Evolutionary conservation across 2,113 vertebrate species (phyloP), one percentile per base, ranked within the genome.

Genomic region (Brienomyrus longianalis): DNA sequence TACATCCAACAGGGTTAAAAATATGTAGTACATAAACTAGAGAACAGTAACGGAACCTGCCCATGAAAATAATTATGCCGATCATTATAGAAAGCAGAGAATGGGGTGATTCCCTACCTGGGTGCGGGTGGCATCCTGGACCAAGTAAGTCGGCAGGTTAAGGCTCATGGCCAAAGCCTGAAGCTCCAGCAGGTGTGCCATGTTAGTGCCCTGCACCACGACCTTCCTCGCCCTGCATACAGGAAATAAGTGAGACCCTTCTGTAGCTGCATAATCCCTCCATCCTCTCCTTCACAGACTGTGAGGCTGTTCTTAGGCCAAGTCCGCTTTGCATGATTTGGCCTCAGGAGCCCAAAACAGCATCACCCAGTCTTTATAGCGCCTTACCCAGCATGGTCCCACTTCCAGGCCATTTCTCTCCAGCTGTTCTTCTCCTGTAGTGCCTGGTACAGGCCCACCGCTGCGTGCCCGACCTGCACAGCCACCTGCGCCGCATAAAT

Each of bases 51-150:
- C 15, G 66, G 27, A 31, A 74, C 66, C 31, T 74, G 27, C 31
- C 66, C n/a, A 35, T 27, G 3, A 27, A n/a, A 27, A 70, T 27
- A 70, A 70, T 70, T 70, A 70, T 31, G 27, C 5, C 13, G 11
- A 70, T n/a, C 27, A 31, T 27, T 84, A 52, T 86, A 23, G 27
- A 51, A 27, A 86, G 47, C 3, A 50, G 27, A 59, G 1, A n/a
- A 89, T 31, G 59, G 6, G 50, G 59, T 13, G 56, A 2, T 47
- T 10, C 2, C 88, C 92, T 90, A 97, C 96, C 96, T 97, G 96
- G 86, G 96, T 97, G 11, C 95, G 94, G 27, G 96, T 96, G n/a
- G 96, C 96, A 91, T 97, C 96, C 91, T 96, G 96, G 90, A 97
- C 96, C 91, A 97, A 93, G 90, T 97, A 96, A 0, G 95, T 95